phyloP scores from a whole-genome alignment of 2,888 invertebrate species.

The Tromatobia lineatoria region DNA sequence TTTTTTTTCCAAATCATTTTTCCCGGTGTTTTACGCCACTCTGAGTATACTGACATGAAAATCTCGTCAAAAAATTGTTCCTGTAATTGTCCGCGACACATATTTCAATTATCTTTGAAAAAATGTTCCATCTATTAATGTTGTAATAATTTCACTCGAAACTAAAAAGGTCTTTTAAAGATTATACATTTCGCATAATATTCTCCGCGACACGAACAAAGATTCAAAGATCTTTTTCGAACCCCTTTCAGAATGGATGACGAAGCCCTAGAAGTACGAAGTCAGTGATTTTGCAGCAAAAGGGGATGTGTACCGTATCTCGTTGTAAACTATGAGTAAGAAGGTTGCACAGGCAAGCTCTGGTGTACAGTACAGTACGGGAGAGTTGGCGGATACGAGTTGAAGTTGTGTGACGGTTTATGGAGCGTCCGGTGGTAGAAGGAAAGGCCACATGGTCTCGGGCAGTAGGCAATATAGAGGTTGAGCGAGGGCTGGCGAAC shows the following conservation, averaged over 20 bases:
- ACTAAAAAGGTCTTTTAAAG: too few relatives aligned
- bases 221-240: background rate
- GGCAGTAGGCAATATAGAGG: constrained; percentile 4
- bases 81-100: too few relatives aligned
- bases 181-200: background rate
- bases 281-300: background rate
- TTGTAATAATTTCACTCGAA: too few relatives aligned
- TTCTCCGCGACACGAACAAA: background rate
- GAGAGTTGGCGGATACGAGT: constrained; percentile 26
- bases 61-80: too few relatives aligned
- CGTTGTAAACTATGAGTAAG: background rate
- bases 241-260: background rate
- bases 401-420: constrained; percentile 43
- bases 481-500: constrained; percentile 56
- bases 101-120: too few relatives aligned
- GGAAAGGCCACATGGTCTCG: constrained; percentile 16
- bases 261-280: background rate
- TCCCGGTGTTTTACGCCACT: too few relatives aligned
- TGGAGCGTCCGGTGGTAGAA: constrained; percentile 31
- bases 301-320: background rate
- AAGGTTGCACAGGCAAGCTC: background rate
- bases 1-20: too few relatives aligned
- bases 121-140: too few relatives aligned
- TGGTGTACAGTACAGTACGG: background rate
- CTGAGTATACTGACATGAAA: too few relatives aligned